Evolutionary conservation across 2,113 vertebrate species (phyloP).

Genomic region (Elephantulus edwardii): DNA sequence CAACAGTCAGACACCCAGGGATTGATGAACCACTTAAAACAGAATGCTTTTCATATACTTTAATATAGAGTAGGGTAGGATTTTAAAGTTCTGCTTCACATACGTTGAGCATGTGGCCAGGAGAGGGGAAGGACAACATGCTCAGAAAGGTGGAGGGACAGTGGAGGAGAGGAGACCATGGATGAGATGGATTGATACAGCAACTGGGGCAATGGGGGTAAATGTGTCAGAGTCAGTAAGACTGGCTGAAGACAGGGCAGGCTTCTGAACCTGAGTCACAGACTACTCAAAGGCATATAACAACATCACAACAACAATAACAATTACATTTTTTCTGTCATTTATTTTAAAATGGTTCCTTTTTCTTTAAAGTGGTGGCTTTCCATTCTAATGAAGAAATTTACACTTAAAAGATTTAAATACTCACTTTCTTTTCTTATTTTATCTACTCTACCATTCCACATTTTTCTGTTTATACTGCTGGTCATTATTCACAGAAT

Average conservation of each 20-base stretch:
- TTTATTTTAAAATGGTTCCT: not conserved
- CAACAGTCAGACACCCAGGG: conserved; percentile 42
- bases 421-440: not conserved
- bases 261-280: too few relatives aligned
- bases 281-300: too few relatives aligned
- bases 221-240: too few relatives aligned
- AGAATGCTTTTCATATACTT: conserved; percentile 39
- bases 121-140: too few relatives aligned
- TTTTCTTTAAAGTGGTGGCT: not conserved
- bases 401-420: not conserved
- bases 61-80: not conserved
- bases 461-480: not conserved
- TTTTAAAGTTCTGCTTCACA: too few relatives aligned
- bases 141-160: too few relatives aligned
- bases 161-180: too few relatives aligned
- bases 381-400: not conserved
- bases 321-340: conserved; percentile 32
- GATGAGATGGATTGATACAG: too few relatives aligned
- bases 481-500: not conserved
- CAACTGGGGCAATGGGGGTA: too few relatives aligned
- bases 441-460: not conserved
- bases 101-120: too few relatives aligned
- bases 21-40: conserved; percentile 46
- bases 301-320: too few relatives aligned
- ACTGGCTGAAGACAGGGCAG: too few relatives aligned